Conservation (phyloP, 2,113 vertebrate genomes). For the Seriola rivoliana region DNA sequence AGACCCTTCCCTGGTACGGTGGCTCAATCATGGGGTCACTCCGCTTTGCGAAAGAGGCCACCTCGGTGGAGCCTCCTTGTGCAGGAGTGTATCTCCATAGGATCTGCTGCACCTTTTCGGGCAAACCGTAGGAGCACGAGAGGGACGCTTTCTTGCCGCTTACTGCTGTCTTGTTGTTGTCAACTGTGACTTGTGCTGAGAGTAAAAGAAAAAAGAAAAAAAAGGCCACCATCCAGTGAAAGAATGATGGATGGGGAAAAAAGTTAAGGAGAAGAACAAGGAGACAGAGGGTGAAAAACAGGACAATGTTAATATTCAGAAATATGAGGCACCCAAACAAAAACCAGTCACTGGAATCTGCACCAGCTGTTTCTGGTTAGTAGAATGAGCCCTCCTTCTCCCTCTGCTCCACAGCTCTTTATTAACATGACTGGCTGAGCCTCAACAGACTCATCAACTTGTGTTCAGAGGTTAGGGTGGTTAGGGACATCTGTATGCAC, state of each 20-base stretch:
- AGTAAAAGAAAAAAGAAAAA: neutral
- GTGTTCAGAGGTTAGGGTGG: constrained; percentile 23
- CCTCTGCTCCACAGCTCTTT: constrained; percentile 52
- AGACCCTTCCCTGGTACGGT: constrained; percentile 73
- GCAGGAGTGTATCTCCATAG: constrained; percentile 72
- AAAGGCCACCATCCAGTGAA: constrained; percentile 6
- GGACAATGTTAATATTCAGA: constrained; percentile 46
- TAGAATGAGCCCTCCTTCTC: constrained; percentile 29
- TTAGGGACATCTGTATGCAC: constrained; percentile 28
- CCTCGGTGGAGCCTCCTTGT: constrained; percentile 53
- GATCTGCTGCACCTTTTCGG: constrained; percentile 83
- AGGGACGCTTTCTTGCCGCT: constrained; percentile 80
- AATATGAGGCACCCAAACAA: constrained; percentile 57
- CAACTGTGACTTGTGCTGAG: constrained; percentile 67
- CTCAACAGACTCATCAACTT: constrained; percentile 43
- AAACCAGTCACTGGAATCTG: constrained; percentile 69
- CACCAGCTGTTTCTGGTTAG: constrained; percentile 74
- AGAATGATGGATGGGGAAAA: constrained; percentile 9
- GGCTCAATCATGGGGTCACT: constrained; percentile 82
- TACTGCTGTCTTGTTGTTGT: constrained; percentile 82
- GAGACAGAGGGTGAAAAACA: constrained; percentile 13
- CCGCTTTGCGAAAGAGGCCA: constrained; percentile 79
- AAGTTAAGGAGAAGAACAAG: neutral
- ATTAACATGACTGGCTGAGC: constrained; percentile 67
- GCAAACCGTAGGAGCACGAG: constrained; percentile 81